These are phyloP conservation scores for Limenitis arthemis DNA, from an alignment of 2,888 invertebrate species.

Conservation along the genomic window DNA sequence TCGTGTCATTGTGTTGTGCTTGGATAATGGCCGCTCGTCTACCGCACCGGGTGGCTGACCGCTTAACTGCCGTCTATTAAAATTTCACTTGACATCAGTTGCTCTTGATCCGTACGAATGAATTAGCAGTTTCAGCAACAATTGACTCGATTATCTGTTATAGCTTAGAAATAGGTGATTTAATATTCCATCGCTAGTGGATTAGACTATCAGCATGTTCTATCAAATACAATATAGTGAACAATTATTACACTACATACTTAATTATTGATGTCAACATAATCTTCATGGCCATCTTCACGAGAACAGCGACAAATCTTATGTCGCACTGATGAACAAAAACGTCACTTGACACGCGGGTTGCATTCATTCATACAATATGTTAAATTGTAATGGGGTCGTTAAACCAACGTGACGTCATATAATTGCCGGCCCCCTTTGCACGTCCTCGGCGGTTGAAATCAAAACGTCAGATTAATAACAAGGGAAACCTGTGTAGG, in stretches of 20 bases:
- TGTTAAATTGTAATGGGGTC: conserved; percentile 71
- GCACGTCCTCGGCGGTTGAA: conserved; percentile 56
- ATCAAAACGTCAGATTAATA: conserved; percentile 70
- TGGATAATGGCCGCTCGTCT: conserved; percentile 49
- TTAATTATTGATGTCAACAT: neutral
- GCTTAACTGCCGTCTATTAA: conserved; percentile 47
- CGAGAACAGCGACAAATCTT: conserved; percentile 33
- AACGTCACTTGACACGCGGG: conserved; percentile 62
- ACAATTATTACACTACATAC: neutral
- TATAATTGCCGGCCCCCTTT: conserved; percentile 69
- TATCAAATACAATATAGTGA: neutral
- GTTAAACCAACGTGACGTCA: conserved; percentile 70
- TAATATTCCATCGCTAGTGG: neutral
- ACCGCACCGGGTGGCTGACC: conserved; percentile 46
- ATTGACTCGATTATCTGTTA: neutral
- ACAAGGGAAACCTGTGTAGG: conserved; percentile 67
- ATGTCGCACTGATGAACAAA: conserved; percentile 46
- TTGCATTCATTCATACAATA: conserved; percentile 70
- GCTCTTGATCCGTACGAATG: conserved; percentile 9
- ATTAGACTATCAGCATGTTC: neutral
- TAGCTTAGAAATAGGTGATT: neutral
- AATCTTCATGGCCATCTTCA: neutral
- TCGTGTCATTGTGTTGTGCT: conserved; percentile 60
- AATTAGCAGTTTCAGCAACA: conserved; percentile 6
- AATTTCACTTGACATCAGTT: conserved; percentile 43